A percentile compares a stretch with the other conserved stretches of the same genome.
Conservation (phyloP, 1,140 invertebrate species). For the Zaprionus kolodkinae region DNA sequence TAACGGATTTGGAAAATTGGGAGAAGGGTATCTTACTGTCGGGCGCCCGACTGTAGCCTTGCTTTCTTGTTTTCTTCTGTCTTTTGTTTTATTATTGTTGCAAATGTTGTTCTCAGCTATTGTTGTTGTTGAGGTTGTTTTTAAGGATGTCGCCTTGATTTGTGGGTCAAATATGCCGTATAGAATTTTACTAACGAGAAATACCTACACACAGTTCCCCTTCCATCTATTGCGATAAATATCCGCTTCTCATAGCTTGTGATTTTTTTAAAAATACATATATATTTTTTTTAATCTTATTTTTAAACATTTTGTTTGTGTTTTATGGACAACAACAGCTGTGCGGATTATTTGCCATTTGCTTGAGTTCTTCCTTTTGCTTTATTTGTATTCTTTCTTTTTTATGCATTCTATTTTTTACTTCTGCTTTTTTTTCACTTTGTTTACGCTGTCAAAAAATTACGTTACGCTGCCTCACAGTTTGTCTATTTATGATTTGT, state of each 20-base stretch:
- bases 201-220: not conserved
- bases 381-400: not conserved
- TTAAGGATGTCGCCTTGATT: conserved; percentile 42
- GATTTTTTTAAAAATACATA: not conserved
- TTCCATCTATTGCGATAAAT: not conserved
- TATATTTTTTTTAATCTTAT: conserved; percentile 3
- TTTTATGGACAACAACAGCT: conserved; percentile 45
- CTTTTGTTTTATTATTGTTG: conserved; percentile 55
- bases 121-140: not conserved
- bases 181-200: not conserved
- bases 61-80: conserved; percentile 17
- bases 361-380: not conserved
- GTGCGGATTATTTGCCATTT: conserved; percentile 13
- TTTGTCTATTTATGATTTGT: conserved; percentile 58
- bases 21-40: too few relatives aligned
- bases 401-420: not conserved
- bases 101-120: conserved; percentile 9
- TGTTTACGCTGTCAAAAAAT: conserved; percentile 66
- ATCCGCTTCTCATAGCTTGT: not conserved
- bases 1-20: too few relatives aligned
- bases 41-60: too few relatives aligned
- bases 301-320: conserved; percentile 14
- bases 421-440: conserved; percentile 22
- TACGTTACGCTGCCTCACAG: conserved; percentile 50
- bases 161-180: conserved; percentile 47